These are phyloP conservation scores for Brachyhypopomus gauderio DNA, from an alignment of 2,113 vertebrate genomes.

Conservation along the genomic window DNA sequence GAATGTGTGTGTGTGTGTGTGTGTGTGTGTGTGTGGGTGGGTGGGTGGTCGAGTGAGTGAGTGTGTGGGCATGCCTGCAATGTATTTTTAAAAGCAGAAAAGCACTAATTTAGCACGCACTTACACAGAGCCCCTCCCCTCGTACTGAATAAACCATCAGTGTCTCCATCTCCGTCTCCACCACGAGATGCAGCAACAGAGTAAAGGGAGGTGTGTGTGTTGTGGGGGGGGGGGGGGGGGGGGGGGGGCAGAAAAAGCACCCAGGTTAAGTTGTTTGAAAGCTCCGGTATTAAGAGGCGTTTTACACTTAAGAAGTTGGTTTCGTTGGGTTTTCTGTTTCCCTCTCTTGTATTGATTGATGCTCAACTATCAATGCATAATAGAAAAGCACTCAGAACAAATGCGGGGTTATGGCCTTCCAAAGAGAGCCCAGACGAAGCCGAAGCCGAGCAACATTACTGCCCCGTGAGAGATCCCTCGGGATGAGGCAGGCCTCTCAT, in stretches of 20 bases:
- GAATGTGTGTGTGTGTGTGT: not conserved
- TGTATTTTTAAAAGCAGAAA: slow-evolving; percentile 39
- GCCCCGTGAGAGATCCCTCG: slow-evolving; percentile 81
- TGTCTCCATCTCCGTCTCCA: slow-evolving; percentile 36
- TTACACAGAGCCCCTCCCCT: slow-evolving; percentile 18
- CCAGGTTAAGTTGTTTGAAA: slow-evolving; percentile 85
- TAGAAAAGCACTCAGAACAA: slow-evolving; percentile 85
- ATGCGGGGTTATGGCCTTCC: slow-evolving; percentile 83
- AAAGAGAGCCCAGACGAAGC: slow-evolving; percentile 76
- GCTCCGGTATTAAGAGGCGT: slow-evolving; percentile 83
- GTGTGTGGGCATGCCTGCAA: slow-evolving; percentile 2
- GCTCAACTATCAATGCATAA: slow-evolving; percentile 85
- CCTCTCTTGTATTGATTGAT: slow-evolving; percentile 81
- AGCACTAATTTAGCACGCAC: slow-evolving; percentile 12
- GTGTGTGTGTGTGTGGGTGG: slow-evolving; percentile 1
- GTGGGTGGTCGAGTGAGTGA: slow-evolving; percentile 1
- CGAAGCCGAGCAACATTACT: slow-evolving; percentile 80
- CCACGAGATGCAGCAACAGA: slow-evolving; percentile 54
- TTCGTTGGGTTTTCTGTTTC: slow-evolving; percentile 83
- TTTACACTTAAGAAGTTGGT: slow-evolving; percentile 87
- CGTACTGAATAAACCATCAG: slow-evolving; percentile 49
- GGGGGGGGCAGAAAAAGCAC: slow-evolving; percentile 68
- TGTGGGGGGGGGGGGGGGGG: too few species aligned
- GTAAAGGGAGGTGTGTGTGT: not conserved
- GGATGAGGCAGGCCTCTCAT: slow-evolving; percentile 78